Evolutionary conservation across 2,888 invertebrate genomes (phyloP).

Genomic region (Agrilus mali): DNA sequence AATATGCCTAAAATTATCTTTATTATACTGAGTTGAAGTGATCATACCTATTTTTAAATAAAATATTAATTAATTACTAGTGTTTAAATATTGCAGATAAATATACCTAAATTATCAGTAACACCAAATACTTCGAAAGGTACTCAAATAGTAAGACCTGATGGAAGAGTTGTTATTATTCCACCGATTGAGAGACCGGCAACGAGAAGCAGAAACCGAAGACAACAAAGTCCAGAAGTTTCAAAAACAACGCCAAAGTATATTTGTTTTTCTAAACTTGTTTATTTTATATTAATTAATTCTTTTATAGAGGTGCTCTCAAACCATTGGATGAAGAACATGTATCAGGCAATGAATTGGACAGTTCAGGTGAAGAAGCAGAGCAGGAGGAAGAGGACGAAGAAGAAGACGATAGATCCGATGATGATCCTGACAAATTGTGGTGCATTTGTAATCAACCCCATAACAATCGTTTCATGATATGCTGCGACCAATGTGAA

Average conservation of each 20-base stretch:
- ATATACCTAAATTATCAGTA: conserved; percentile 1
- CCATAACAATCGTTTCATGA: conserved; percentile 94
- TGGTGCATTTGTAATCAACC: conserved; percentile 96
- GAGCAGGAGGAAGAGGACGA: conserved; percentile 39
- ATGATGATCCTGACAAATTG: conserved; percentile 83
- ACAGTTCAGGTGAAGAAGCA: conserved; percentile 32
- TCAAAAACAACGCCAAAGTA: conserved; percentile 16
- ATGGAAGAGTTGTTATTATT: conserved; percentile 63
- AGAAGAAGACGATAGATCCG: conserved; percentile 57
- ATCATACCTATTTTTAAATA: too few species aligned
- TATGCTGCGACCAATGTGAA: conserved; percentile 89
- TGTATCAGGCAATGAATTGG: conserved; percentile 30
- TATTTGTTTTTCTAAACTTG: conserved; percentile 1
- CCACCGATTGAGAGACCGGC: conserved; percentile 77
- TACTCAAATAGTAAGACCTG: conserved; percentile 60
- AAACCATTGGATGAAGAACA: conserved; percentile 32
- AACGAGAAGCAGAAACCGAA: conserved; percentile 56
- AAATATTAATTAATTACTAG: neutral
- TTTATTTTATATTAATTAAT: neutral
- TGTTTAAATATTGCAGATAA: neutral
- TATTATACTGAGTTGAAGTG: neutral
- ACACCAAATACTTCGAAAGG: conserved; percentile 15
- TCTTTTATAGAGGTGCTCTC: conserved; percentile 15
- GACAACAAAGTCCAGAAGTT: conserved; percentile 10
- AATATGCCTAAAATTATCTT: neutral